phyloP scores from a whole-genome alignment of 2,797 vertebrate species.

The Ptychadena robeensis region DNA sequence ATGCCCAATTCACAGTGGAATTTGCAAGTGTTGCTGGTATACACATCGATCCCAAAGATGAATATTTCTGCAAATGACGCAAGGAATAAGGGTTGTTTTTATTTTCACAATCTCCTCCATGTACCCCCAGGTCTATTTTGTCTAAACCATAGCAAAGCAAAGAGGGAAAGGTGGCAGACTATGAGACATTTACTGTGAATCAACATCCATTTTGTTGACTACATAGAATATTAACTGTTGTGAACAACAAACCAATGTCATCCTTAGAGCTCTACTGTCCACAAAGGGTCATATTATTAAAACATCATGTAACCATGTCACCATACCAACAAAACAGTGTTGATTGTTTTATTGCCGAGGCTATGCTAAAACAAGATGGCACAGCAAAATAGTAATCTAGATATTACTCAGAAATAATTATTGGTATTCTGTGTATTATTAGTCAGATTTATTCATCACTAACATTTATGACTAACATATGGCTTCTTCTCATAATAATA shows the following conservation, averaged over 20 bases:
- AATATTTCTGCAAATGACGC: no score
- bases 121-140: no score
- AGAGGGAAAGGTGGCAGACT: no score
- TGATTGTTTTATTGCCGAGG: conserved; percentile 10
- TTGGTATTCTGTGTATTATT: background rate
- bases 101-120: no score
- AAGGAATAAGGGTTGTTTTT: no score
- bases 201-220: no score
- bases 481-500: background rate
- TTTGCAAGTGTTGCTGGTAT: no score
- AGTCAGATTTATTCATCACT: background rate
- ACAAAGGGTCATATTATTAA: background rate
- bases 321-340: background rate
- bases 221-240: background rate
- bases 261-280: background rate
- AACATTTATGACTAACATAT: background rate
- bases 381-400: background rate
- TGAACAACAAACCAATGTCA: background rate
- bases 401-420: conserved; percentile 23
- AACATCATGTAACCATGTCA: background rate
- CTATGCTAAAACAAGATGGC: background rate
- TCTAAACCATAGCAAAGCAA: no score
- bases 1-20: no score
- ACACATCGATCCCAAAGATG: no score
- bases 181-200: no score